Conservation (phyloP, 2,888 invertebrate genomes). For the Abrostola tripartita region DNA sequence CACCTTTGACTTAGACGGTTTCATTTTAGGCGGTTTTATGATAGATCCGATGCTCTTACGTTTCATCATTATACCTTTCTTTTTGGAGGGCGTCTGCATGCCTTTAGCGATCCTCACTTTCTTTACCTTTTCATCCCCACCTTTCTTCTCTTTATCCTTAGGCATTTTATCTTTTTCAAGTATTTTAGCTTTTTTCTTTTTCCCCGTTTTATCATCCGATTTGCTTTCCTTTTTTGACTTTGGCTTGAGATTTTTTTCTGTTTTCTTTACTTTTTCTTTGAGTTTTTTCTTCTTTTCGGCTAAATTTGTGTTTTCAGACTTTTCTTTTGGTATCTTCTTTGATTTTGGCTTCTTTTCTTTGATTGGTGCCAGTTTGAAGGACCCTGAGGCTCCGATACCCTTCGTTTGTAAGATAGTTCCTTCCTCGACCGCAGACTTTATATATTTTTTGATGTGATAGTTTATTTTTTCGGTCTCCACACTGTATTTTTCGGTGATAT, state of each 20-base stretch:
- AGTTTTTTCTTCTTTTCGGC: slow-evolving; percentile 40
- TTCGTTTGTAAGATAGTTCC: slow-evolving; percentile 75
- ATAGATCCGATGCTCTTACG: slow-evolving; percentile 80
- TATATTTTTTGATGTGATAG: slow-evolving; percentile 72
- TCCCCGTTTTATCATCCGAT: slow-evolving; percentile 25
- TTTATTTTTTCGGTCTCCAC: slow-evolving; percentile 72
- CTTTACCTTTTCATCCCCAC: slow-evolving; percentile 32
- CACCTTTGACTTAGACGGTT: slow-evolving; percentile 61
- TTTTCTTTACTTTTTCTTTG: slow-evolving; percentile 45
- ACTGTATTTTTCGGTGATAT: slow-evolving; percentile 68
- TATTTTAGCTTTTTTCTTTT: slow-evolving; percentile 26
- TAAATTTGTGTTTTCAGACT: slow-evolving; percentile 47
- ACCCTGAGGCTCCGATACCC: slow-evolving; percentile 77
- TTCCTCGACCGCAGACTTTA: slow-evolving; percentile 73
- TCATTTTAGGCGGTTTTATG: slow-evolving; percentile 82
- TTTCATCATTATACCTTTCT: slow-evolving; percentile 66
- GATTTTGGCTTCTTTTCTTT: slow-evolving; percentile 63
- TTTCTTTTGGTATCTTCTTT: slow-evolving; percentile 50
- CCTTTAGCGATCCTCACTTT: slow-evolving; percentile 50
- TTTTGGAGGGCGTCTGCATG: slow-evolving; percentile 68
- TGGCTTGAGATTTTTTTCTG: slow-evolving; percentile 34
- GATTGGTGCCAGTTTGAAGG: slow-evolving; percentile 71
- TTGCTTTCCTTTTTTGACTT: slow-evolving; percentile 4
- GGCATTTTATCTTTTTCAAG: slow-evolving; percentile 35
- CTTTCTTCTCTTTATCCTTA: slow-evolving; percentile 43